Base-by-base conservation (phyloP, 2,888 invertebrate species). In the Catocala sponsa region DNA sequence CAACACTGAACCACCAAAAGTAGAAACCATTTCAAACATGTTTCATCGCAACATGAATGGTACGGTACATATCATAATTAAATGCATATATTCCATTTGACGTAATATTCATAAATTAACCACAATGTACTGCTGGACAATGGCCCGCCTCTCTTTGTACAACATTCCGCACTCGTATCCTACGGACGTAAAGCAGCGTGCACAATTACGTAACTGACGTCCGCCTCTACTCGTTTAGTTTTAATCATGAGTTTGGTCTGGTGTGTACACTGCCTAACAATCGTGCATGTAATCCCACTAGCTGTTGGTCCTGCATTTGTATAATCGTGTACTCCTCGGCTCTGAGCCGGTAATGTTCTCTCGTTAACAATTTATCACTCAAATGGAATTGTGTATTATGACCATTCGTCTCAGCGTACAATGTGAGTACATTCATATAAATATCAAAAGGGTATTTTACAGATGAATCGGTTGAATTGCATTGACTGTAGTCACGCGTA, bases 161-260 rank as follows among this genome's bases (percentile, higher is more conserved):
- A 1, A 42, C 13, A 13, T 33, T 11, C 10, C 35, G 7, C 35
- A 7, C 35, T 9, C 35, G 35, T 38, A 38, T 38, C 35, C 35
- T 38, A 38, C 6, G 35, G 6, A 38, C 9, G 15, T 58, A 55
- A 62, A 63, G 56, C 53, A 65, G 25, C 54, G 47, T 44, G 54
- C 44, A 72, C 52, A 62, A 48, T 33, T 71, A 74, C 63, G 61
- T 51, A 63, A 65, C 61, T 52, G 64, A 65, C 68, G 62, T 62
- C 58, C 64, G 68, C 59, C 62, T 55, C 11, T 10, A 15, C 48
- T 11, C 32, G 72, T 67, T 70, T 70, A 66, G 68, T 67, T 66
- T 68, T 63, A 71, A 70, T 70, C 60, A 65, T 62, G 68, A 61
- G 59, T 53, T 42, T 15, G 47, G 25, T 15, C 5, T 7, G 47